Evolutionary conservation across 2,888 invertebrate genomes (phyloP), one percentile per base, ranked within the genome.

Genomic region (Sialis lutaria): DNA sequence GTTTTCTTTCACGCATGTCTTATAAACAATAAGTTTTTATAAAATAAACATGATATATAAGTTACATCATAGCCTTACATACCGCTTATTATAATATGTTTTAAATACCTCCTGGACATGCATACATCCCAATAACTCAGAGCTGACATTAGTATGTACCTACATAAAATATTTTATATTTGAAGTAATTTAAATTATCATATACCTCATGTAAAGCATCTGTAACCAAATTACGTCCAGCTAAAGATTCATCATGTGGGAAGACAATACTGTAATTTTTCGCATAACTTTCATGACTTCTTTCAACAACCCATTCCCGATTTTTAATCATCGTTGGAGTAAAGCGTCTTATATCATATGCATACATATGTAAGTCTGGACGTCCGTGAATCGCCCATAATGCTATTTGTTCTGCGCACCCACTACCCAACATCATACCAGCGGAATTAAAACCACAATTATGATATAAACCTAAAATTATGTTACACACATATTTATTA

Each of bases 351-450:
- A 92, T 77, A 62, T 92, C 91, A 61, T 85, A 90, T 13, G 75
- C 72, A 59, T 84, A 88, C 86, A 93, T 86, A 55, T 89, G 84
- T 56, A 84, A 70, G 48, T 80, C 75, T 0, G 92, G 92, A 50
- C 87, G 75, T 13, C 90, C 91, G 54, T 79, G 73, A 2, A 82
- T 64, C 47, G 92, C 77, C 92, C 91, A 93, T 48, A 79, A 74
- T 0, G 91, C 89, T 57, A 86, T 73, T 64, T 91, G 85, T 58
- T 87, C 77, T 0, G 81, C 86, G 54, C 85, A 85, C 0, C 92
- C 92, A 6, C 87, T 88, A 8, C 89, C 86, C 55, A 88, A 75
- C 84, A 89, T 89, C 81, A 93, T 87, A 0, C 92, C 92, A 1
- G 87, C 79, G 1, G 90, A 90, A 61, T 92, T 93, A 64, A 86